Conservation (phyloP, 2,797 vertebrate species). For the Euphonia xanthogaster region DNA sequence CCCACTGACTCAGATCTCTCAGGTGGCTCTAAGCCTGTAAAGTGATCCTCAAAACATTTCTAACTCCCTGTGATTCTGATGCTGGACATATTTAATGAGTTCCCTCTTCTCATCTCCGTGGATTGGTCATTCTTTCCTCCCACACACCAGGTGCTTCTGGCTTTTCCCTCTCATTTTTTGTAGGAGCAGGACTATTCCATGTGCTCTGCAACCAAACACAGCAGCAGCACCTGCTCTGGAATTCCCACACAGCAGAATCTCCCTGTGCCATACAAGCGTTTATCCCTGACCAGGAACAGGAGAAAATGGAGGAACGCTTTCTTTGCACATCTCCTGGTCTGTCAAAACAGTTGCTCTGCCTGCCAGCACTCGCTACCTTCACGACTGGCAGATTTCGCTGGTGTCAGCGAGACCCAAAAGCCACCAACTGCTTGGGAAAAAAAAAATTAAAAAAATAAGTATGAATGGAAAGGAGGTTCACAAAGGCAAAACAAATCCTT, state of each 20-base stretch:
- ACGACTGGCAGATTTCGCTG: background rate
- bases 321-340: conserved; percentile 10
- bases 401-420: background rate
- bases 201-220: background rate
- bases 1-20: background rate
- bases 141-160: background rate
- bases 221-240: background rate
- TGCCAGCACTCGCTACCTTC: background rate
- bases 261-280: background rate
- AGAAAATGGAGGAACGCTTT: conserved; percentile 2
- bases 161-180: background rate
- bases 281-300: background rate
- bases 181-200: background rate
- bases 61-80: background rate
- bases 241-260: background rate
- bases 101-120: background rate
- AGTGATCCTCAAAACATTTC: background rate
- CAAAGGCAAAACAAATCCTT: background rate
- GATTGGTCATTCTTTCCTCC: background rate
- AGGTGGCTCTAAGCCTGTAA: background rate
- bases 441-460: background rate
- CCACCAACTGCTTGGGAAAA: background rate
- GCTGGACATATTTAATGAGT: background rate
- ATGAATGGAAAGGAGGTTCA: background rate
- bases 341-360: conserved; percentile 21